Percentiles rank a stretch among this genome's conserved stretches.
phyloP scores from a whole-genome alignment of 2,797 vertebrate species.

The Zalophus californianus region DNA sequence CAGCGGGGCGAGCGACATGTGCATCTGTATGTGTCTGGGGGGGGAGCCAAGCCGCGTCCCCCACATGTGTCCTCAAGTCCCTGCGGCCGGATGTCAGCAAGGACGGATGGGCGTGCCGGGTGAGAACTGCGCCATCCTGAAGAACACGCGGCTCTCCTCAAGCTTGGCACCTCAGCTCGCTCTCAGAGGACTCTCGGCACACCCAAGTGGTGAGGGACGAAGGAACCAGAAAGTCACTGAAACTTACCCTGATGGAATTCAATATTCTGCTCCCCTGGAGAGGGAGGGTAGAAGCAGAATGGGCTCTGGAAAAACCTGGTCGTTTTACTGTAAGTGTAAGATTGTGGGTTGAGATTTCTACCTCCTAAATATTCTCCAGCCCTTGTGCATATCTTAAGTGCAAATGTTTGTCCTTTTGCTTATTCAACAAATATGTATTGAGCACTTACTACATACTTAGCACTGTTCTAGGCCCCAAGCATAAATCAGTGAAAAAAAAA shows the following conservation, averaged over 20 bases:
- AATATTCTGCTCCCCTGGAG: too few species aligned
- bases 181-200: too few species aligned
- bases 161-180: accelerated
- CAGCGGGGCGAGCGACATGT: accelerated
- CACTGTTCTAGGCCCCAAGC: too few species aligned
- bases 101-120: accelerated
- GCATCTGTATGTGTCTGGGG: not conserved
- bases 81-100: not conserved
- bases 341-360: too few species aligned
- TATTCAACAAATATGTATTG: not conserved
- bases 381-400: not conserved
- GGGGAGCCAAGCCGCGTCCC: accelerated
- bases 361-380: not conserved
- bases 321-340: accelerated
- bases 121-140: accelerated
- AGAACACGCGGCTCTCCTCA: not conserved
- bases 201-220: accelerated
- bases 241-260: accelerated
- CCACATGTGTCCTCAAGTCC: accelerated
- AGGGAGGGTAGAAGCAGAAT: accelerated
- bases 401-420: not conserved
- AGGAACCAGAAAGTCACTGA: not conserved
- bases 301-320: not conserved
- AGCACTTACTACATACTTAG: not conserved
- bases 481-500: not conserved